Conservation (phyloP, 2,113 vertebrate species). For the Crotalus tigris region DNA sequence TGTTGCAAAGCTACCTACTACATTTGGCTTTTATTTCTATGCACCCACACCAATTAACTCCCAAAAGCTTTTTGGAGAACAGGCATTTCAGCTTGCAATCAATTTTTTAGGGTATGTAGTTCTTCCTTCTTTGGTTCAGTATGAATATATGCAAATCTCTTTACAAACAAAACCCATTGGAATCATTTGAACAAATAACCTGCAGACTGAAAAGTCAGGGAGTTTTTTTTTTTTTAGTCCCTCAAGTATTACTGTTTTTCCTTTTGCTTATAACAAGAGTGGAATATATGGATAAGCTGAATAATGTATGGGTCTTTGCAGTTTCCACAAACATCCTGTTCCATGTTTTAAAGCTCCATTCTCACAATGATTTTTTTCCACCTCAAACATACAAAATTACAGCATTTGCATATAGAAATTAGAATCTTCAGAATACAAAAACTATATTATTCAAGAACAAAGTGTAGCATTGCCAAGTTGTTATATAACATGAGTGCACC, state of each 20-base stretch:
- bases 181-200: conserved; percentile 40
- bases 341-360: not conserved
- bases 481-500: not conserved
- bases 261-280: conserved; percentile 1
- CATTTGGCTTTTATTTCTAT: conserved; percentile 44
- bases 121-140: not conserved
- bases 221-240: conserved; percentile 15
- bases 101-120: conserved; percentile 38
- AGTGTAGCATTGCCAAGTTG: not conserved
- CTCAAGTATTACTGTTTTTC: conserved; percentile 14
- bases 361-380: not conserved
- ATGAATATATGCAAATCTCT: not conserved
- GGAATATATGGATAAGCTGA: not conserved
- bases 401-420: not conserved
- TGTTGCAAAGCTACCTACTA: conserved; percentile 26
- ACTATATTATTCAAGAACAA: not conserved
- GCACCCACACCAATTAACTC: conserved; percentile 7
- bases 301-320: conserved; percentile 26
- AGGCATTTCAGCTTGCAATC: conserved; percentile 36
- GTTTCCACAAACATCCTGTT: conserved; percentile 18
- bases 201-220: not conserved
- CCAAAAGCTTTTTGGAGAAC: conserved; percentile 31
- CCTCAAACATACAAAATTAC: not conserved
- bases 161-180: conserved; percentile 24
- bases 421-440: not conserved